Base-by-base conservation (phyloP, 2,888 invertebrate species). In the Eugnorisma glareosa region DNA sequence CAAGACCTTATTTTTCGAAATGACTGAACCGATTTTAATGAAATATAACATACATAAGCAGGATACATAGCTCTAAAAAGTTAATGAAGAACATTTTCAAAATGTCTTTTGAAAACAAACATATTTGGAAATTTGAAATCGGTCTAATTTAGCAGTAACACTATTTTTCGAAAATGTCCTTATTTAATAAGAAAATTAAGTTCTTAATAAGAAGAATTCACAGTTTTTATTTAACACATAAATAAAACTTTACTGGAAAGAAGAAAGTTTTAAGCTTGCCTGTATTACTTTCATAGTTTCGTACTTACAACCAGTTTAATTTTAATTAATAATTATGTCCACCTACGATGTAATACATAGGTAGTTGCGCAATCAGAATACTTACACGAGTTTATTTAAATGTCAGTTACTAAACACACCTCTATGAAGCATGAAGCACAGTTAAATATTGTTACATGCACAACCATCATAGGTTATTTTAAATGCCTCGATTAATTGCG, bases 401-500 rank as follows among this genome's bases (percentile, higher is more conserved):
- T 67, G 66, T 28, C 64, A 70, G 54, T 40, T n/a, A 35, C 3
- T 11, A 69, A 28, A 54, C 21, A 43, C 51, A 64, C 15, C 40
- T 57, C 4, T 43, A 68, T 28, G 35, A 78, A 75, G 21, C 3
- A n/a, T 43, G 48, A 61, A 24, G 37, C 68, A 57, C 31, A 68
- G 80, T 54, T 72, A 68, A 77, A 78, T 35, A 61, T 74, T 48
- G 74, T 73, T 73, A 81, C 77, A 75, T 67, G 84, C 71, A 74
- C 74, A 73, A 48, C 66, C 74, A 75, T 81, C 80, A 85, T 85
- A 83, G 83, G 82, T 88, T 82, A 73, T 84, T 72, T 82, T 77
- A 85, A 89, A 86, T 84, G 75, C 75, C 72, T 73, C 81, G 75
- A 80, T 88, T 86, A 88, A 89, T 89, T 89, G 88, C 78, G 61